phyloP scores from a whole-genome alignment of 1,140 invertebrate genomes.

The Saxidomus purpurata region DNA sequence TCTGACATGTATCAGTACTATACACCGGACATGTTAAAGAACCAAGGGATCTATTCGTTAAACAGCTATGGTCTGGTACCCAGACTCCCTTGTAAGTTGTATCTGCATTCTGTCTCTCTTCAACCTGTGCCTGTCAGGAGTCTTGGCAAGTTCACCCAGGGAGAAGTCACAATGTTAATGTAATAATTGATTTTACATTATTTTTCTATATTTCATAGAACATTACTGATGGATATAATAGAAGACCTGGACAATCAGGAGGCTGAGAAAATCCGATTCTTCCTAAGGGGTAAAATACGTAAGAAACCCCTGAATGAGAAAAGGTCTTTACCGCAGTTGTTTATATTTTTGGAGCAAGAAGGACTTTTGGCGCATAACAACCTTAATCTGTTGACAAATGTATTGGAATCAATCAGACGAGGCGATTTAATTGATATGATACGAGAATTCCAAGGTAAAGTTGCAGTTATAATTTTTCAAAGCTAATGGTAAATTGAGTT shows the following conservation, averaged over 20 bases:
- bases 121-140: too few relatives aligned
- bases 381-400: not conserved
- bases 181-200: too few relatives aligned
- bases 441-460: conserved; percentile 38
- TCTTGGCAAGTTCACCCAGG: too few relatives aligned
- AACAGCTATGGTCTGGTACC: too few relatives aligned
- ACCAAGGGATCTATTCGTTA: too few relatives aligned
- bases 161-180: too few relatives aligned
- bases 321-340: not conserved
- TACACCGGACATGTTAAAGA: too few relatives aligned
- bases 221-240: conserved; percentile 27
- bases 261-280: conserved; percentile 34
- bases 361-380: not conserved
- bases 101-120: too few relatives aligned
- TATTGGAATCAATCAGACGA: conserved; percentile 14
- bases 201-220: not conserved
- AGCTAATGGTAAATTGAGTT: too few relatives aligned
- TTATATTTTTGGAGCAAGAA: conserved; percentile 53
- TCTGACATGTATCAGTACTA: too few relatives aligned
- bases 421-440: conserved; percentile 28
- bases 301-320: conserved; percentile 36
- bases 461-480: too few relatives aligned
- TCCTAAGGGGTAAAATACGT: conserved; percentile 4
- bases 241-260: conserved; percentile 46
- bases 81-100: too few relatives aligned